Percentiles rank a stretch among this genome's conserved stretches.
Evolutionary conservation across 2,888 invertebrate species (phyloP).

Genomic region (Philaethria dido): DNA sequence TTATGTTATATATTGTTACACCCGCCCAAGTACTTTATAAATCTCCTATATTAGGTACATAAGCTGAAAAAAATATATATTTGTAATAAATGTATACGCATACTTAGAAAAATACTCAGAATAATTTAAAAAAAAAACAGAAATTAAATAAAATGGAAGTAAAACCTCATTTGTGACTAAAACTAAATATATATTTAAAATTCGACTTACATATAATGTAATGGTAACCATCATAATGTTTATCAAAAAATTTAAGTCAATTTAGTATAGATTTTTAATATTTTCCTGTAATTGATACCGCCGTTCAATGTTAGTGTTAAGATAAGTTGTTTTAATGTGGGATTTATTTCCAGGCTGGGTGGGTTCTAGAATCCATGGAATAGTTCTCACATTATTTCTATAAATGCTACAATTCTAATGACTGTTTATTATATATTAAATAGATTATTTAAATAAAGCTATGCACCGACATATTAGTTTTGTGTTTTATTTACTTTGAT

Average conservation of each 20-base stretch:
- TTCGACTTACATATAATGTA: no score
- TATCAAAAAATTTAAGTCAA: slow-evolving; percentile 14
- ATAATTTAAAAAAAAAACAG: neutral
- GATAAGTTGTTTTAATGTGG: slow-evolving; percentile 50
- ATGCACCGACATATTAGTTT: slow-evolving; percentile 40
- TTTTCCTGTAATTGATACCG: slow-evolving; percentile 14
- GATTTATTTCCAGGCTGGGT: slow-evolving; percentile 73
- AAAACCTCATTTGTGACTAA: neutral
- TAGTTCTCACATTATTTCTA: slow-evolving; percentile 58
- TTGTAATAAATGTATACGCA: neutral
- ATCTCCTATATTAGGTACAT: neutral
- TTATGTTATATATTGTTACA: neutral
- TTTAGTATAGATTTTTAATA: slow-evolving; percentile 17
- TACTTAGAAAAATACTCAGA: no score
- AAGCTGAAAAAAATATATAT: neutral
- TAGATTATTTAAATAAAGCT: slow-evolving; percentile 41
- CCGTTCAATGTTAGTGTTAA: slow-evolving; percentile 4
- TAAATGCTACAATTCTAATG: slow-evolving; percentile 38
- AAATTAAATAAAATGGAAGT: neutral
- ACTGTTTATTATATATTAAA: slow-evolving; percentile 25
- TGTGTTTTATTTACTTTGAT: slow-evolving; percentile 14
- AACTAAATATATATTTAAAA: neutral
- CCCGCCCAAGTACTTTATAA: neutral
- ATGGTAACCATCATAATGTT: no score
- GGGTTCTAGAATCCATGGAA: slow-evolving; percentile 66